Conservation (phyloP, 2,113 vertebrate species). For the Engystomops pustulosus region DNA sequence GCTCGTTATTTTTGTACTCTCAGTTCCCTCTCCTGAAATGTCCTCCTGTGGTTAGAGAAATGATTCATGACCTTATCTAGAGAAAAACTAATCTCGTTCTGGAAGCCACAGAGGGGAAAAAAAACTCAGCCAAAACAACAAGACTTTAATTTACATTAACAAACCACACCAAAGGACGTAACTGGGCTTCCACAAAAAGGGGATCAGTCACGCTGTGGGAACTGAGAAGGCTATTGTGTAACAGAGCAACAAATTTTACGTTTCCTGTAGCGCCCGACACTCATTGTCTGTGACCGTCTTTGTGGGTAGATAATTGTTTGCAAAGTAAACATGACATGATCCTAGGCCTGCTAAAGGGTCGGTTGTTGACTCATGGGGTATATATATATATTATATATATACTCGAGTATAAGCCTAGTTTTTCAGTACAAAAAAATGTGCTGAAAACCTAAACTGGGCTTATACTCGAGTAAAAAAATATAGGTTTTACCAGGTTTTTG, state of each 20-base stretch:
- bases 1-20: not conserved
- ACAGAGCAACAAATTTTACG: not conserved
- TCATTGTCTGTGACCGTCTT: not conserved
- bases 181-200: not conserved
- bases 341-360: too few species aligned
- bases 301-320: not conserved
- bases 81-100: conserved; percentile 18
- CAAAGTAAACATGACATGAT: too few species aligned
- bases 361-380: too few species aligned
- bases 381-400: too few species aligned
- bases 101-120: conserved; percentile 1
- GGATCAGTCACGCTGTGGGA: not conserved
- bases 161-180: conserved; percentile 18
- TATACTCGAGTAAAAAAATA: too few species aligned
- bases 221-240: too few species aligned
- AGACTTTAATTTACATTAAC: not conserved
- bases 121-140: conserved; percentile 11
- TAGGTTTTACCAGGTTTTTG: too few species aligned
- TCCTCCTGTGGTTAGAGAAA: not conserved
- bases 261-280: not conserved
- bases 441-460: too few species aligned
- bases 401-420: too few species aligned
- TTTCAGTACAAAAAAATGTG: too few species aligned
- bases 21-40: not conserved
- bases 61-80: not conserved